phyloP scores from a whole-genome alignment of 2,888 invertebrate species.

The Troides aeacus region DNA sequence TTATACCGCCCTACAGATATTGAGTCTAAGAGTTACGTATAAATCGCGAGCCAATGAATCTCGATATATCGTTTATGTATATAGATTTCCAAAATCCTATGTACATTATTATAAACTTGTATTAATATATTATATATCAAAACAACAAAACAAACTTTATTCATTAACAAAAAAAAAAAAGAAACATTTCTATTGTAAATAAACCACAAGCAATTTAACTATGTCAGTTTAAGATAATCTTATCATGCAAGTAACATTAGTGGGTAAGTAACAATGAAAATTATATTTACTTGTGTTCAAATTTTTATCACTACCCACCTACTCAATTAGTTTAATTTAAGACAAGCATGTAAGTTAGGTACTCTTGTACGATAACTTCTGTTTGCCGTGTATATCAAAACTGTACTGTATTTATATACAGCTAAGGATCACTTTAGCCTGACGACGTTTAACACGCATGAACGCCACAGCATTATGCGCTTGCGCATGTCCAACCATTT shows the following conservation, averaged over 20 bases:
- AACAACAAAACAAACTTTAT: background rate
- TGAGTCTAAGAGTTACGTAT: too few species aligned
- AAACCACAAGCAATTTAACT: conserved; percentile 2
- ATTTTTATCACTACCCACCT: conserved; percentile 28
- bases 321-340: conserved; percentile 34
- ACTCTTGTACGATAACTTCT: conserved; percentile 22
- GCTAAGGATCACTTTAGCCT: conserved; percentile 1
- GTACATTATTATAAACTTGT: background rate
- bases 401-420: background rate
- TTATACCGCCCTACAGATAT: too few species aligned
- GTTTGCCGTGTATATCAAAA: background rate
- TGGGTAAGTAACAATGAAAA: conserved; percentile 20
- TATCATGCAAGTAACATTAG: conserved; percentile 16
- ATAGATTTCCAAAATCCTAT: background rate
- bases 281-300: conserved; percentile 28
- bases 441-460: conserved; percentile 8
- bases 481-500: conserved; percentile 31
- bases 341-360: conserved; percentile 29
- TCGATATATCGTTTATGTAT: too few species aligned
- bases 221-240: conserved; percentile 20
- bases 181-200: background rate
- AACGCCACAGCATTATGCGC: conserved; percentile 26
- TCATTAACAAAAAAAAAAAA: background rate
- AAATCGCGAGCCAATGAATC: too few species aligned
- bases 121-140: background rate